phyloP scores from a whole-genome alignment of 2,113 vertebrate genomes.

The Siphamia tubifer region DNA sequence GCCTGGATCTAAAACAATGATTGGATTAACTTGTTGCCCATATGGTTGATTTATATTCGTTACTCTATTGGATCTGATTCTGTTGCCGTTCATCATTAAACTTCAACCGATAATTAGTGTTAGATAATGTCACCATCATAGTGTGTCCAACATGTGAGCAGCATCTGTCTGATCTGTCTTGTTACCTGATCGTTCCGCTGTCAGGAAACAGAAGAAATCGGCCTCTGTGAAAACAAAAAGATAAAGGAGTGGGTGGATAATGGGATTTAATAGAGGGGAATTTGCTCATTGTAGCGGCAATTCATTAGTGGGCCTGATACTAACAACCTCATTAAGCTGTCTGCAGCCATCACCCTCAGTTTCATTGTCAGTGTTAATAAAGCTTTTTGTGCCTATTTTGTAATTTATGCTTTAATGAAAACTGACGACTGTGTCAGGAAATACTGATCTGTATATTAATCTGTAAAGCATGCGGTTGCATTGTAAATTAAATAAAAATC shows the following conservation, averaged over 20 bases:
- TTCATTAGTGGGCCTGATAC: conserved; percentile 39
- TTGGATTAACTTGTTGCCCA: no score
- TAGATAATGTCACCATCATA: no score
- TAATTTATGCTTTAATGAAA: neutral
- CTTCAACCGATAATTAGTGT: no score
- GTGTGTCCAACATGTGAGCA: no score
- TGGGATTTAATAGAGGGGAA: conserved; percentile 22
- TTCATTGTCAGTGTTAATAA: conserved; percentile 32
- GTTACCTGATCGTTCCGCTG: conserved; percentile 24
- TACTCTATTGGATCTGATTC: no score
- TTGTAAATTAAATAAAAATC: no score
- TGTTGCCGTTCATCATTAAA: no score
- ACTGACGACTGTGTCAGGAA: neutral
- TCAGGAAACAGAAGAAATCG: conserved; percentile 32
- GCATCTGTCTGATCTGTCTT: neutral
- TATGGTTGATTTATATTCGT: no score
- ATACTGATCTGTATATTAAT: neutral
- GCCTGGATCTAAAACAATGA: no score
- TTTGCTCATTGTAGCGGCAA: conserved; percentile 32
- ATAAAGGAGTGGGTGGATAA: conserved; percentile 13
- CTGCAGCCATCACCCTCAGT: conserved; percentile 5
- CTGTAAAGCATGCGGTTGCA: no score
- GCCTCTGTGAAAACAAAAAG: neutral
- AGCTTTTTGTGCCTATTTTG: conserved; percentile 13
- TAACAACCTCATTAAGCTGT: conserved; percentile 35